phyloP scores from a whole-genome alignment of 2,888 invertebrate genomes.

The Linnaemya tessellans region DNA sequence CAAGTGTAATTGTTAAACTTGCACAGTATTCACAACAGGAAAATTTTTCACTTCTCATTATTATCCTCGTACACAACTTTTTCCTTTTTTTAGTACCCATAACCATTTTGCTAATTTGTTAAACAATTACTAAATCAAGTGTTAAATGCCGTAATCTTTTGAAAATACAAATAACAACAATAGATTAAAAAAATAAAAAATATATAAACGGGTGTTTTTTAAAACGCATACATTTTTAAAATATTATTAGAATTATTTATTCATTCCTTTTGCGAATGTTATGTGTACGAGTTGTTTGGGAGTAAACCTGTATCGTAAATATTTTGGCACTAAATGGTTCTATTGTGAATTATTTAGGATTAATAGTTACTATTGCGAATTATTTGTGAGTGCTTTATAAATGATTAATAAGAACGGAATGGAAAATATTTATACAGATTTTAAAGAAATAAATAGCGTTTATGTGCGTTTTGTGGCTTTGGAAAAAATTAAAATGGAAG shows the following conservation, averaged over 20 bases:
- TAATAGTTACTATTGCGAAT: too few species aligned
- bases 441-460: too few species aligned
- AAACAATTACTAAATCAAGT: conserved; percentile 73
- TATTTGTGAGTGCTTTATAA: too few species aligned
- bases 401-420: too few species aligned
- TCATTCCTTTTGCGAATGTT: neutral
- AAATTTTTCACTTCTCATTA: neutral
- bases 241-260: neutral
- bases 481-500: too few species aligned
- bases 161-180: conserved; percentile 22
- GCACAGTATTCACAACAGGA: neutral
- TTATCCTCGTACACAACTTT: neutral
- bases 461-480: too few species aligned
- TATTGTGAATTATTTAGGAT: too few species aligned
- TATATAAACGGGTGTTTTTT: neutral
- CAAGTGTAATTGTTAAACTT: neutral
- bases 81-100: conserved; percentile 17
- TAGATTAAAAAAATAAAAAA: neutral
- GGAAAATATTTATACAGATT: too few species aligned
- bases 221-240: neutral
- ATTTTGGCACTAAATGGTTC: too few species aligned
- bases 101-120: conserved; percentile 58
- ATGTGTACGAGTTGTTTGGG: too few species aligned
- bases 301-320: too few species aligned
- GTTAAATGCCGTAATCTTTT: conserved; percentile 70